Conservation (phyloP, 1,140 invertebrate species). For the Ridgeia piscesae region DNA sequence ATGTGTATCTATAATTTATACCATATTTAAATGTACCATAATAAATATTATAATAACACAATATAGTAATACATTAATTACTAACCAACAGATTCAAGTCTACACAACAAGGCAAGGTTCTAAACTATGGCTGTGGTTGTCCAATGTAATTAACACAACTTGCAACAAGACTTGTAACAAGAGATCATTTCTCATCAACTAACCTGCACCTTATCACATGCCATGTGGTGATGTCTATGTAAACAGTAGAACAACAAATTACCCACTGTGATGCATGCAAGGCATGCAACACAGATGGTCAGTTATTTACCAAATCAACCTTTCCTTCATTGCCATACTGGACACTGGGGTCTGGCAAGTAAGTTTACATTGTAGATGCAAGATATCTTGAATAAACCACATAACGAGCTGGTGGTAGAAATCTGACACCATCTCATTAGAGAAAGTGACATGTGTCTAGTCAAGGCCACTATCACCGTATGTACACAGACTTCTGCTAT, state of each 20-base stretch:
- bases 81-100: neutral
- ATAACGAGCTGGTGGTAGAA: neutral
- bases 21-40: no score
- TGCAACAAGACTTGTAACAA: neutral
- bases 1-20: no score
- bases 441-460: neutral
- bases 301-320: neutral
- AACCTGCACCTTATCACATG: neutral
- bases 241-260: neutral
- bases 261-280: no score
- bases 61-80: neutral
- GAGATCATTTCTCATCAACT: neutral
- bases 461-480: neutral
- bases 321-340: neutral
- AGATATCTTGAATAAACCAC: neutral
- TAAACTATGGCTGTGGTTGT: neutral
- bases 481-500: neutral
- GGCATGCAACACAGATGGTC: neutral
- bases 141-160: neutral
- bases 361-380: neutral
- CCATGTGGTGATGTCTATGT: neutral
- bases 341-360: neutral
- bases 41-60: no score
- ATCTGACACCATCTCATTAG: neutral
- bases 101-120: neutral